Evolutionary conservation across 2,113 vertebrate genomes (phyloP), one percentile per base, ranked within the genome.

Genomic region (Sterna hirundo): DNA sequence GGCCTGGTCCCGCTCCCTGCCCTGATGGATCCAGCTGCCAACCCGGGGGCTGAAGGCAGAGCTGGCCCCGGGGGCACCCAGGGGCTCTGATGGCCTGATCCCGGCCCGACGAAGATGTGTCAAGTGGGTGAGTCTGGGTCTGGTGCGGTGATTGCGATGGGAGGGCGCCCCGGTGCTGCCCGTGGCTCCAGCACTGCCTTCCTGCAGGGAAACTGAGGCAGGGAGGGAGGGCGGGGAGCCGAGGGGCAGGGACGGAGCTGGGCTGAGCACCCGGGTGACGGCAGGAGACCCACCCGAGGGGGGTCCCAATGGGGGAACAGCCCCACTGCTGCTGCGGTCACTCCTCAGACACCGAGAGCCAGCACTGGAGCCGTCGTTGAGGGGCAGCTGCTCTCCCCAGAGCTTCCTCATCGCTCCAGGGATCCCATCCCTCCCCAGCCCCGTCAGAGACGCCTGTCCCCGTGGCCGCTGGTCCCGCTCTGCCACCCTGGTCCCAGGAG

Each of bases 91-190:
- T 9, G 83, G 70, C 23, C 88, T 42, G 60, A 40, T 8, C 77
- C 72, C 2, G 15, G 22, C 29, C 19, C 1, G 10, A n/a, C 70
- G 80, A 84, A 46, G 94, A 98, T 98, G 98, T 98, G 98, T 72
- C 97, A n/a, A 90, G 86, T 46, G 11, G 98, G 98, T 98, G 94
- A 98, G 98, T 97, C 71, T 0, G 1, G 25, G 23, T 61, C 40
- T 2, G 49, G n/a, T 0, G 0, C 3, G 36, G 72, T 42, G 52
- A 55, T 69, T 0, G 0, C 2, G 5, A 5, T 7, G 1, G 58
- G 58, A 69, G 55, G 44, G 87, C 40, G 46, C 44, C 58, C n/a
- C 58, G 23, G 65, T 54, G 8, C 40, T 47, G 62, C 52, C 34
- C 3, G 9, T 0, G 1, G 20, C 69, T 55, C 55, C 55, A 61